These are phyloP conservation scores for Orthonychiurus folsomi DNA, from an alignment of 2,888 invertebrate species.

Conservation along the genomic window DNA sequence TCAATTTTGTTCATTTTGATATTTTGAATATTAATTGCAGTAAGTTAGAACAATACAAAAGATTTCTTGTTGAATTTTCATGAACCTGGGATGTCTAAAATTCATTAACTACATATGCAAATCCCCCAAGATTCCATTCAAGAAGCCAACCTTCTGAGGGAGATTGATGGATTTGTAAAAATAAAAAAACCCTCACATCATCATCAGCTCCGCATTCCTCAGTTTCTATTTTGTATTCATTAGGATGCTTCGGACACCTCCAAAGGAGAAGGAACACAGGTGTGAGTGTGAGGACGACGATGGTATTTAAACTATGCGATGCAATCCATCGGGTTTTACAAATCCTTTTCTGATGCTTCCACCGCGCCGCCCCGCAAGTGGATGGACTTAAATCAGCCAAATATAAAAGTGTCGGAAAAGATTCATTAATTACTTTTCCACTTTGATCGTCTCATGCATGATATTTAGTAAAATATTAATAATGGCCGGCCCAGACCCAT, in stretches of 20 bases:
- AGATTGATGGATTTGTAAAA: no score
- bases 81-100: background rate
- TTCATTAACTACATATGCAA: no score
- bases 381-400: background rate
- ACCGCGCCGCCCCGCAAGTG: background rate
- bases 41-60: no score
- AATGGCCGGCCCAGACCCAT: no score
- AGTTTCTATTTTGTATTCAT: background rate
- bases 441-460: background rate
- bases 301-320: background rate
- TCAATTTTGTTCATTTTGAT: no score
- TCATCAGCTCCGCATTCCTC: background rate
- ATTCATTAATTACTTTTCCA: conserved; percentile 1
- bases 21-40: no score
- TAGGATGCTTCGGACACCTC: background rate
- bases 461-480: background rate
- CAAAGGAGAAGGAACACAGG: background rate
- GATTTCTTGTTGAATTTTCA: conserved; percentile 1
- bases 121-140: no score
- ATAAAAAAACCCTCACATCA: no score
- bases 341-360: background rate
- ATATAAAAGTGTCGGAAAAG: background rate
- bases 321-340: background rate
- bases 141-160: no score
- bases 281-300: background rate